Conservation (phyloP, 2,888 invertebrate species). For the Drosophila meridiana region DNA sequence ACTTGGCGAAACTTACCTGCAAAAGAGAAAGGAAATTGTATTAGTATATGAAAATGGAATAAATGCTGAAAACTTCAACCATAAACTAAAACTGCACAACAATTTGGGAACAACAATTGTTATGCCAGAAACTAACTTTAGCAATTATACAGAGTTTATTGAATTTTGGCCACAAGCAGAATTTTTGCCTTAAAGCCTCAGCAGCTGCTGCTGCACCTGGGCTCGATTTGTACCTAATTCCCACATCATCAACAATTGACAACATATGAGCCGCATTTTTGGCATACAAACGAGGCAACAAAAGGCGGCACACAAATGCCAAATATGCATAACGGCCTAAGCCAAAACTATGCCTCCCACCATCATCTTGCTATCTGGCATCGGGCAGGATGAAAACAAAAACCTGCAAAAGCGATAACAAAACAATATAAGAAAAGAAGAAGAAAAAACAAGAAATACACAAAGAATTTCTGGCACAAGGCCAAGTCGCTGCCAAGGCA, state of each 20-base stretch:
- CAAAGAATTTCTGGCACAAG: slow-evolving; percentile 69
- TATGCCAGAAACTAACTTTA: background rate
- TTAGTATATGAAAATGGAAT: slow-evolving; percentile 10
- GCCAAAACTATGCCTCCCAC: slow-evolving; percentile 57
- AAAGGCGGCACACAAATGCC: slow-evolving; percentile 51
- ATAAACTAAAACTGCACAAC: slow-evolving; percentile 3
- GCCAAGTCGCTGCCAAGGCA: slow-evolving; percentile 61
- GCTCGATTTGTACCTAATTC: slow-evolving; percentile 62
- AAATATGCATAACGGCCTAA: slow-evolving; percentile 69
- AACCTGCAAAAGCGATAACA: slow-evolving; percentile 53
- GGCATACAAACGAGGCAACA: slow-evolving; percentile 48
- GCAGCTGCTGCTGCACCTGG: slow-evolving; percentile 25
- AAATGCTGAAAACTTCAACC: background rate
- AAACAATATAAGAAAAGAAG: slow-evolving; percentile 33
- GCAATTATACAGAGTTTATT: slow-evolving; percentile 22
- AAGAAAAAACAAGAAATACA: slow-evolving; percentile 18
- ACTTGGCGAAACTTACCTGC: slow-evolving; percentile 40
- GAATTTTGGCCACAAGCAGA: background rate
- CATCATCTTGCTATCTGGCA: slow-evolving; percentile 37
- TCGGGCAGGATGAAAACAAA: slow-evolving; percentile 54
- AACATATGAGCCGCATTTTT: slow-evolving; percentile 72
- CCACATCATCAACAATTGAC: slow-evolving; percentile 79
- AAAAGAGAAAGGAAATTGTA: slow-evolving; percentile 24
- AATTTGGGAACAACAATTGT: slow-evolving; percentile 2
- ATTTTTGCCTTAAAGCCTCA: slow-evolving; percentile 28